Base-by-base conservation (phyloP, 2,888 invertebrate genomes). In the Drosophila subquinaria region DNA sequence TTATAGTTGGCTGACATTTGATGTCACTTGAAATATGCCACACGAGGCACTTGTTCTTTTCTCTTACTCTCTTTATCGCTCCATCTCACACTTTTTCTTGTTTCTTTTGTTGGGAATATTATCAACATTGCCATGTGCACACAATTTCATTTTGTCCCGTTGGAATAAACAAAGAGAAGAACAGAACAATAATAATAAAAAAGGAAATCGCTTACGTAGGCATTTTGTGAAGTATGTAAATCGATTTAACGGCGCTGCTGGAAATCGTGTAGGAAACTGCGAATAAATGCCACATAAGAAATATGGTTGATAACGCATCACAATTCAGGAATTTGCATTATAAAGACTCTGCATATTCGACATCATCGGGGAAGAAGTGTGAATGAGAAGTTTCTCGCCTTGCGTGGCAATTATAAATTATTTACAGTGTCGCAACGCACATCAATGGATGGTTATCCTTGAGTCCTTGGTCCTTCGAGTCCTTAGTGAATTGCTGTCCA, bases 1-100 rank as follows among this genome's bases (percentile, higher is more conserved):
- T 87, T 81, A 81, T 87, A 80, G 84, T 80, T 82, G 71, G 73
- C 76, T 78, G 87, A 80, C 73, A 83, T 84, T 78, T 84, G 82
- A 76, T 84, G 84, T 55, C 78, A 69, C 69, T 83, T 80, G 76
- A 84, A 82, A 71, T 68, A 67, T 73, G 64, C 51, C 42, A 11
- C 10, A 10, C n/a, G 30, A 47, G 20, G 4, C 60, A 38, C 17
- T 51, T 36, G 33, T 27, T 17, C 48, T 38, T 5, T 11, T 38
- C 3, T 13, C 42, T 10, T 36, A 3, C 36, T 13, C 40, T n/a
- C 27, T 3, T 43, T 20, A 23, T 30, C 20, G 38, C 40, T 13
- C 20, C 9, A 4, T 5, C 9, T 27, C 15, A 10, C 20, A 17
- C 27, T 8, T 40, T 42, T 27, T 3, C 8, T 15, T 47, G 48